Evolutionary conservation across 1,140 invertebrate genomes (phyloP).

Genomic region (Probaryconus sp.): DNA sequence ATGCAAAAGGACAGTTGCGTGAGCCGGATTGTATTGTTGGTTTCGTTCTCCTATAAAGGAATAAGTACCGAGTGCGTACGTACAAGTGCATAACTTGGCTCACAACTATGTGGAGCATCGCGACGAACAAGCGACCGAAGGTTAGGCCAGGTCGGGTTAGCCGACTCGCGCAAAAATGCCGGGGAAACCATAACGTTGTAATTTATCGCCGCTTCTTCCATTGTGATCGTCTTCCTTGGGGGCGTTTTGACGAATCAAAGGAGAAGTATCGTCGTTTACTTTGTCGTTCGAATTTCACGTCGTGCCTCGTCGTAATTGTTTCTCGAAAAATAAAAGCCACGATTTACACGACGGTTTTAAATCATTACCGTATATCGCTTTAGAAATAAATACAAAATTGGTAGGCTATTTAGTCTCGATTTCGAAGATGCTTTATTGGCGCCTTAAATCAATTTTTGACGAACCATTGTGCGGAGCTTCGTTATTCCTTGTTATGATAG

Average conservation of each 20-base stretch:
- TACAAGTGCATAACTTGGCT: slow-evolving; percentile 52
- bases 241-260: slow-evolving; percentile 75
- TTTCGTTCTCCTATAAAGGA: slow-evolving; percentile 54
- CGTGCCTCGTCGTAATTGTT: slow-evolving; percentile 11
- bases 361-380: slow-evolving; percentile 36
- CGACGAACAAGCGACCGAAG: slow-evolving; percentile 65
- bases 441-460: slow-evolving; percentile 27
- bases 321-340: slow-evolving; percentile 32
- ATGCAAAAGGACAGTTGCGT: slow-evolving; percentile 77
- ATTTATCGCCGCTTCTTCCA: slow-evolving; percentile 75
- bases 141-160: slow-evolving; percentile 77
- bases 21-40: slow-evolving; percentile 72
- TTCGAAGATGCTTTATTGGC: slow-evolving; percentile 6
- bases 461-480: neutral
- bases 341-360: slow-evolving; percentile 29
- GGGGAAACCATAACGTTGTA: slow-evolving; percentile 77
- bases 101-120: slow-evolving; percentile 51
- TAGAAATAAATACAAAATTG: slow-evolving; percentile 32
- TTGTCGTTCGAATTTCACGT: slow-evolving; percentile 59
- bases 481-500: slow-evolving; percentile 2
- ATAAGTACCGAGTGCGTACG: slow-evolving; percentile 65
- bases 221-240: slow-evolving; percentile 72
- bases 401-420: slow-evolving; percentile 9
- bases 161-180: slow-evolving; percentile 72
- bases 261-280: slow-evolving; percentile 64